These are phyloP conservation scores for Meloidogyne exigua DNA, from an alignment of 1,140 invertebrate genomes.

Conservation along the genomic window DNA sequence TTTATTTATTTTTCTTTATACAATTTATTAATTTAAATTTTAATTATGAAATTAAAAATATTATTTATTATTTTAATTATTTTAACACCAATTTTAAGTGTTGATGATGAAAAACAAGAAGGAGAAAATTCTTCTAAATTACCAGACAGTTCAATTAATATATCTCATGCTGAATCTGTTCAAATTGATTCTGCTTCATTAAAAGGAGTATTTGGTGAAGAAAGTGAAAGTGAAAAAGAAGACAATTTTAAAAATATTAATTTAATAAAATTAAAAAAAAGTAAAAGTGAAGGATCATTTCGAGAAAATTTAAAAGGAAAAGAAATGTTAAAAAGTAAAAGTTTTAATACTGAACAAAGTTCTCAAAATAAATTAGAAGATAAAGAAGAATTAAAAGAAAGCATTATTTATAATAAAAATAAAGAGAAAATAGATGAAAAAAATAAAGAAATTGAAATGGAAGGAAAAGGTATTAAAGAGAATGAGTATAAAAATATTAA, in stretches of 20 bases:
- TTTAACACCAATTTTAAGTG: background rate
- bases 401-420: background rate
- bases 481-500: background rate
- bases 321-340: background rate
- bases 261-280: background rate
- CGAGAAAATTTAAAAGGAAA: background rate
- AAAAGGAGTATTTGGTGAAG: background rate
- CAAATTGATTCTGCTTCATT: background rate
- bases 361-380: background rate
- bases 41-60: background rate
- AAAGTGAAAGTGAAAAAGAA: constrained; percentile 4
- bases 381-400: background rate
- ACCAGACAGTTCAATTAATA: background rate
- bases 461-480: background rate
- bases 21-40: background rate
- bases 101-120: background rate
- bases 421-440: background rate
- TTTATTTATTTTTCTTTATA: background rate
- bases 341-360: background rate
- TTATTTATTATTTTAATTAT: background rate
- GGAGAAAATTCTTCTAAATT: background rate
- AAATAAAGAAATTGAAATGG: background rate
- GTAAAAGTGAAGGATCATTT: background rate
- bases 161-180: background rate
- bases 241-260: background rate